Evolutionary conservation across 1,140 invertebrate genomes (phyloP).

Genomic region (Trichonephila clavipes): DNA sequence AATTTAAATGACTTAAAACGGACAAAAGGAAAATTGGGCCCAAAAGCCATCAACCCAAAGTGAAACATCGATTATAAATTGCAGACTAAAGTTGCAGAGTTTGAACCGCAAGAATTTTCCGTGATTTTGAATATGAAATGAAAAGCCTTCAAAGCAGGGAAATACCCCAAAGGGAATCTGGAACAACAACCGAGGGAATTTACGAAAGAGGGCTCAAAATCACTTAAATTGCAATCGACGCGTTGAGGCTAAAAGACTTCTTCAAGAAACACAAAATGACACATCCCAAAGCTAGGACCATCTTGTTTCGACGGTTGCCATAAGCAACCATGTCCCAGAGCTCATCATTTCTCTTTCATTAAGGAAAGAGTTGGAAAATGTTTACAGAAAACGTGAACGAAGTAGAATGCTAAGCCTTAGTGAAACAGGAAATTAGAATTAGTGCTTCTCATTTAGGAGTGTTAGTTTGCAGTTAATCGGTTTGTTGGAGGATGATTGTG

Average conservation of each 20-base stretch:
- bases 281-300: not conserved
- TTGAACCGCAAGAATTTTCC: not conserved
- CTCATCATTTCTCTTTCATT: constrained; percentile 41
- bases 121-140: not conserved
- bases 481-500: not conserved
- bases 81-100: not conserved
- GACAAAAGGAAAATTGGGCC: not conserved
- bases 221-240: constrained; percentile 54
- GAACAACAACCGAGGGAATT: not conserved
- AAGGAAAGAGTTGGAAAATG: not conserved
- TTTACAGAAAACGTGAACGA: not conserved
- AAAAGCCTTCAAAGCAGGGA: not conserved
- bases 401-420: not conserved
- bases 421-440: not conserved
- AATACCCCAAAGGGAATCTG: not conserved
- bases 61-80: not conserved
- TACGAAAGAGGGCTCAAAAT: not conserved
- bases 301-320: not conserved
- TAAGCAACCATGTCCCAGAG: not conserved
- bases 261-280: not conserved
- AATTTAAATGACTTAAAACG: not conserved
- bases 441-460: not conserved
- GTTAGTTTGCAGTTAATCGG: not conserved
- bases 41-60: not conserved
- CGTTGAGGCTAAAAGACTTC: not conserved